Evolutionary conservation across 2,113 vertebrate genomes (phyloP).

Genomic region (Nannospalax galili): DNA sequence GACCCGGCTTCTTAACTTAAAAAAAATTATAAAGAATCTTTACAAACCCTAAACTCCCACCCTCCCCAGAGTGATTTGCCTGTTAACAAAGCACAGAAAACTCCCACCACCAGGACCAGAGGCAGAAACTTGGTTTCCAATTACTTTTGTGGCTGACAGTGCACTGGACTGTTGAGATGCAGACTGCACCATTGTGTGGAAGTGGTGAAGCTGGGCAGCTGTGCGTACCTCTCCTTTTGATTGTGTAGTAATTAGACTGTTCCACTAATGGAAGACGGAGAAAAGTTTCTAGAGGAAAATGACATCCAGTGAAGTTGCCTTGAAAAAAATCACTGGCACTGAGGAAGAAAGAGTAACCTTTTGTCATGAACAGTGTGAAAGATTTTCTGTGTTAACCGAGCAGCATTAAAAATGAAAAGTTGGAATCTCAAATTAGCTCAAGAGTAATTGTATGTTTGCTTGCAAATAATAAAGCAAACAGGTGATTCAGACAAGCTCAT

Average conservation of each 20-base stretch:
- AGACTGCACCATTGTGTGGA: slow-evolving; percentile 84
- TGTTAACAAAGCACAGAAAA: slow-evolving; percentile 85
- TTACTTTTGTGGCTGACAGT: slow-evolving; percentile 87
- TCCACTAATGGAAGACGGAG: slow-evolving; percentile 82
- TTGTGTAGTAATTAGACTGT: slow-evolving; percentile 85
- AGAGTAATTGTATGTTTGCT: slow-evolving; percentile 78
- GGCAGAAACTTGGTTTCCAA: slow-evolving; percentile 87
- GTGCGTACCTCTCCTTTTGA: slow-evolving; percentile 76
- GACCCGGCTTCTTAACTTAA: slow-evolving; percentile 73
- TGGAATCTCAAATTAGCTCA: slow-evolving; percentile 76
- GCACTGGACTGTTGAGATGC: slow-evolving; percentile 87
- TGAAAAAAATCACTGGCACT: slow-evolving; percentile 74
- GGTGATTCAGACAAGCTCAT: slow-evolving; percentile 78
- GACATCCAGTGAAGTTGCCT: slow-evolving; percentile 76
- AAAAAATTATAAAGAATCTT: slow-evolving; percentile 84
- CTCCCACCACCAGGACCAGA: slow-evolving; percentile 75
- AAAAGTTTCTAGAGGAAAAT: slow-evolving; percentile 75
- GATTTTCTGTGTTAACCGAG: slow-evolving; percentile 74
- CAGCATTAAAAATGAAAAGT: slow-evolving; percentile 74
- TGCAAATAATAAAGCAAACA: slow-evolving; percentile 82
- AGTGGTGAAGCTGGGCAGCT: slow-evolving; percentile 81
- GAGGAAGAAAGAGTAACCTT: slow-evolving; percentile 78
- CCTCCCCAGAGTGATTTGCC: slow-evolving; percentile 83
- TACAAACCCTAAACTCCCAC: slow-evolving; percentile 84
- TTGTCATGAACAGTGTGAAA: slow-evolving; percentile 54